A percentile compares a stretch with the other conserved stretches of the same genome.
Conservation (phyloP, 2,888 invertebrate genomes). For the Eupeodes luniger region DNA sequence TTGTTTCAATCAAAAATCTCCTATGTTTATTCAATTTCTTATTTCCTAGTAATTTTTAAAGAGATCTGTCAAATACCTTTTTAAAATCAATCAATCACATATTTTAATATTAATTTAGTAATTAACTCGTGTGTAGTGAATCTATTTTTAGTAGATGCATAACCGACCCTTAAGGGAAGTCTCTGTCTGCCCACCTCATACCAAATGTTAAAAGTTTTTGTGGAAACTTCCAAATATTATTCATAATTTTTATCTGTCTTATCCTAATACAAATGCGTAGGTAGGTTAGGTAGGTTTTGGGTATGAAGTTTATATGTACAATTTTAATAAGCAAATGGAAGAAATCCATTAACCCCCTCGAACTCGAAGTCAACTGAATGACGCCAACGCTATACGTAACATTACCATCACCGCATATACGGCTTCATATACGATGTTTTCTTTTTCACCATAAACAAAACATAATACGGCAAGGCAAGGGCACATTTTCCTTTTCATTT, state of each 20-base stretch:
- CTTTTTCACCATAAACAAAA: background rate
- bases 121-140: no score
- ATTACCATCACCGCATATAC: background rate
- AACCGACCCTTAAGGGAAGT: background rate
- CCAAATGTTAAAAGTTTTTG: background rate
- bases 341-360: slow-evolving; percentile 50
- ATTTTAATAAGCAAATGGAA: slow-evolving; percentile 44
- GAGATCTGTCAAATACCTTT: no score
- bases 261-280: background rate
- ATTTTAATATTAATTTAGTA: background rate
- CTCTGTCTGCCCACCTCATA: background rate
- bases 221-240: background rate
- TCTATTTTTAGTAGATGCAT: background rate
- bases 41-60: no score
- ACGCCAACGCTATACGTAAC: background rate
- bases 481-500: slow-evolving; percentile 18
- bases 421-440: background rate
- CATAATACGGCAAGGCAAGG: no score
- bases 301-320: slow-evolving; percentile 26
- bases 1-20: no score
- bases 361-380: background rate
- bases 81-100: no score
- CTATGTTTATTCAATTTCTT: no score
- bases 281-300: no score
- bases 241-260: background rate